Percentiles rank a stretch among this genome's conserved stretches.
Evolutionary conservation across 1,140 invertebrate genomes (phyloP).

Genomic region (Neotoxoptera formosana): DNA sequence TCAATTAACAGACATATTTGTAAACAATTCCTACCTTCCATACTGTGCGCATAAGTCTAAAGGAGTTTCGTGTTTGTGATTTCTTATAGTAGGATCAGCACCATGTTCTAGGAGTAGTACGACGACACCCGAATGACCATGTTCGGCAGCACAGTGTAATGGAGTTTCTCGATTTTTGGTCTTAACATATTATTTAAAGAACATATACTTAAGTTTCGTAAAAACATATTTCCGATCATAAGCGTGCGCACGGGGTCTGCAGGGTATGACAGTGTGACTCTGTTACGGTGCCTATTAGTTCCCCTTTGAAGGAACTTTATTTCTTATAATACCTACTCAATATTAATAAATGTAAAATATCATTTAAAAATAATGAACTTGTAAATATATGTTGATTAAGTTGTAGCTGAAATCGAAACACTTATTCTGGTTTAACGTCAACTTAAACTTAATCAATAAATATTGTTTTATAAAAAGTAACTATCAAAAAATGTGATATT

Average conservation of each 20-base stretch:
- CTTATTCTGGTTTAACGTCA: background rate
- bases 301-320: background rate
- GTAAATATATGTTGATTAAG: background rate
- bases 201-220: background rate
- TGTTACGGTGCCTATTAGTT: background rate
- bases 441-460: background rate
- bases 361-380: background rate
- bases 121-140: constrained; percentile 91
- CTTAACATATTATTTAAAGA: constrained; percentile 66
- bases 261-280: background rate
- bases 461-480: background rate
- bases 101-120: constrained; percentile 83
- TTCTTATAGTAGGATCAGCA: constrained; percentile 89
- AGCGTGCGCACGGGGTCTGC: background rate
- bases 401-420: background rate
- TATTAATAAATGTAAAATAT: background rate
- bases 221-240: background rate
- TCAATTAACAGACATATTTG: background rate
- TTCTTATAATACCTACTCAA: background rate
- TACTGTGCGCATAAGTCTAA: constrained; percentile 94
- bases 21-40: constrained; percentile 70
- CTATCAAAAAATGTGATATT: background rate
- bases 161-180: constrained; percentile 94
- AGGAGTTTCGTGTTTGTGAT: constrained; percentile 88
- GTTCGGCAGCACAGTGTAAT: constrained; percentile 92